A percentile compares a stretch with the other conserved stretches of the same genome.
These are phyloP conservation scores for Agrochola litura DNA, from an alignment of 2,888 invertebrate species.

Conservation along the genomic window DNA sequence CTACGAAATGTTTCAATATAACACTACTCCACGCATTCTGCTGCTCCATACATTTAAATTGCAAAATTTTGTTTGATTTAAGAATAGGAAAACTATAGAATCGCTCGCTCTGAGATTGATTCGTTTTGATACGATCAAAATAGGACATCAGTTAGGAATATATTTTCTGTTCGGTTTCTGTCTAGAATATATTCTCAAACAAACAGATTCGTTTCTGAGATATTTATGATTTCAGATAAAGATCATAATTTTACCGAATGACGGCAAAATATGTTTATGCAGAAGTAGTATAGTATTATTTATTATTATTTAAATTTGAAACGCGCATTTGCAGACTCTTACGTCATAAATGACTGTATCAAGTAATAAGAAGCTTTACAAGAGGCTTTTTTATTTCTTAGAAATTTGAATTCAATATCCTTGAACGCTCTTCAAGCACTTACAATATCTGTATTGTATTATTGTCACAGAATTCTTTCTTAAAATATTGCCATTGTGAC, in stretches of 20 bases:
- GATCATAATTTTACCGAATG: constrained; percentile 21
- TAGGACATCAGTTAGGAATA: constrained; percentile 29
- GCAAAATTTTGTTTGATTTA: constrained; percentile 47
- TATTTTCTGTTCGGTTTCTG: constrained; percentile 41
- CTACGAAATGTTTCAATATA: constrained; percentile 20
- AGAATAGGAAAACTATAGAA: constrained; percentile 47
- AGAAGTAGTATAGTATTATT: not conserved
- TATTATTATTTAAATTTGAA: not conserved
- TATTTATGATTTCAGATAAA: constrained; percentile 35
- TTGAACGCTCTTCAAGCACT: not conserved
- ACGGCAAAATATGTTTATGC: not conserved
- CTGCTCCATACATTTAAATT: constrained; percentile 57
- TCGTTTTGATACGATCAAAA: constrained; percentile 44
- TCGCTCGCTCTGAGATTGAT: constrained; percentile 46
- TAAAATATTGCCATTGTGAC: not conserved
- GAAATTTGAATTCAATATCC: not conserved
- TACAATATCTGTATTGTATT: constrained; percentile 1
- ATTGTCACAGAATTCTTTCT: not conserved
- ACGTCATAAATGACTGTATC: not conserved
- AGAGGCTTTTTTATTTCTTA: not conserved
- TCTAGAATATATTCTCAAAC: constrained; percentile 34
- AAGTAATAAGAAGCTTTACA: not conserved
- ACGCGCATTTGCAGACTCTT: not conserved
- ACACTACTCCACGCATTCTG: constrained; percentile 34
- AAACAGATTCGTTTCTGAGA: constrained; percentile 27